Base-by-base conservation (phyloP, 2,888 invertebrate species). In the Tenthredo livida region DNA sequence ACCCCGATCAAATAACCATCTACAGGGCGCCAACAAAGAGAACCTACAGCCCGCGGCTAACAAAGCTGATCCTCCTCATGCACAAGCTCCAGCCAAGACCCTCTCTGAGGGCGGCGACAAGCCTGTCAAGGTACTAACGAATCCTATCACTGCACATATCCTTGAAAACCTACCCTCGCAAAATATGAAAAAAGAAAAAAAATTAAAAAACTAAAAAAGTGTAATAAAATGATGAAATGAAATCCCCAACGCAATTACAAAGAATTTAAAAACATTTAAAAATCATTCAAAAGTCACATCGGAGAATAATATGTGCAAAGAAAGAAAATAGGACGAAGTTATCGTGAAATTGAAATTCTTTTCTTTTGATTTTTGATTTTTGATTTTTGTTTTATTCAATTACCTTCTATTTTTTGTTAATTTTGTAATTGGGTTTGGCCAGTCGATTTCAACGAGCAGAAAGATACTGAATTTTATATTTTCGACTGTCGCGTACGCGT, bases 1-100 rank as follows among this genome's bases (percentile, higher is more conserved):
- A 67, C 89, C 90, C 43, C 90, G 90, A 84, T 89, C 89, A 65
- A 88, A 87, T 83, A 86, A 86, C 72, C 86, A 86, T 67, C 89
- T 88, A 82, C 87, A 87, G 70, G 87, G 87, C 84, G 87, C 87
- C 80, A 88, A 88, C 86, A 87, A 88, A 86, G 88, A 88, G 61
- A 87, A 87, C 67, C 86, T 88, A 15, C 87, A 87, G 83, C 86
- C 88, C 80, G 58, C 86, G 72, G 65, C 82, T 70, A 80, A 85
- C 85, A 88, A 87, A 85, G 84, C 88, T 40, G 88, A 88, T 84
- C 75, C 86, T 37, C 75, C 84, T 75, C 86, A 88, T 83, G 86
- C 88, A 84, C 73, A 84, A 43, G 82, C 85, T 84, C 25, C 67
- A 70, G 80, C 87, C 84, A 87, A 89, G 86, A 87, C 86, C 75